Percentiles rank a stretch among this genome's conserved stretches.
Evolutionary conservation across 2,797 vertebrate species (phyloP).

Genomic region (Adelosebastes latens): DNA sequence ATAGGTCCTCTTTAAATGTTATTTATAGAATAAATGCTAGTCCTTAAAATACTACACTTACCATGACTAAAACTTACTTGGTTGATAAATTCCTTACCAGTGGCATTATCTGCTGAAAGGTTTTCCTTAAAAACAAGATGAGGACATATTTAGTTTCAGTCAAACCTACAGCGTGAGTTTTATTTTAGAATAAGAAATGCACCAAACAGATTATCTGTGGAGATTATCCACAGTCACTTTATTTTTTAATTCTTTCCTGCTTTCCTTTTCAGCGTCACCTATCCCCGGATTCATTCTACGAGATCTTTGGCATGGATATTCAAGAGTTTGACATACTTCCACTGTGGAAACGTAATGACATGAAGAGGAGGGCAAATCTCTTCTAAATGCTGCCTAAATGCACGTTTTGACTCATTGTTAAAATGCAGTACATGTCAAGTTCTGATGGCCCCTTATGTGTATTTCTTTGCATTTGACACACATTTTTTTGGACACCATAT

Average conservation of each 20-base stretch:
- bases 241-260: neutral
- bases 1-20: neutral
- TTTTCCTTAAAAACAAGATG: neutral
- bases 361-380: conserved; percentile 95
- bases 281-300: conserved; percentile 89
- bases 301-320: conserved; percentile 93
- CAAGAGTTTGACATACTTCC: conserved; percentile 94
- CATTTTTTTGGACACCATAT: neutral
- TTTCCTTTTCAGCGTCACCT: conserved; percentile 88
- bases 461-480: conserved; percentile 10
- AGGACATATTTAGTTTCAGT: neutral
- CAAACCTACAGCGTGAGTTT: neutral
- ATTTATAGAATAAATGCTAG: neutral
- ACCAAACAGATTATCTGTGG: neutral
- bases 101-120: neutral
- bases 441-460: conserved; percentile 1
- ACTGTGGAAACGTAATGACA: conserved; percentile 96
- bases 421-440: neutral
- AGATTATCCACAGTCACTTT: neutral
- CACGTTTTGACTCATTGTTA: neutral
- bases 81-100: neutral
- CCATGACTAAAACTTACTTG: neutral
- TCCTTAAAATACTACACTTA: neutral
- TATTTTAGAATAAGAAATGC: neutral
- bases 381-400: conserved; percentile 80